Evolutionary conservation across 2,113 vertebrate genomes (phyloP).

Genomic region (Melanostigma gelatinosum): DNA sequence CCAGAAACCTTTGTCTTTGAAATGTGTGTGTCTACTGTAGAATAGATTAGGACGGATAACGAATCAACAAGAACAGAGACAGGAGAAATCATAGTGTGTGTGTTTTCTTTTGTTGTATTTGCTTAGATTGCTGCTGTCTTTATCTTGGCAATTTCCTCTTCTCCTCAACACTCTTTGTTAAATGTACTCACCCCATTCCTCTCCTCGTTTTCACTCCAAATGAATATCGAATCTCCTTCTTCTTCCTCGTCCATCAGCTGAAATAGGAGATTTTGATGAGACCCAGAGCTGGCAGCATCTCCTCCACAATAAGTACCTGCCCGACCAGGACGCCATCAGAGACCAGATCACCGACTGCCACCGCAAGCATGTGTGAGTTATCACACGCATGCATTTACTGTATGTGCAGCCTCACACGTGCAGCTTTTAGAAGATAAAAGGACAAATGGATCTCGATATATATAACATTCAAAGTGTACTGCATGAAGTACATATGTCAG

Average conservation of each 20-base stretch:
- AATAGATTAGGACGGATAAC: background rate
- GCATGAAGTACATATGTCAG: background rate
- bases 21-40: background rate
- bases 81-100: background rate
- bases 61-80: background rate
- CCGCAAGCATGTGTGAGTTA: conserved; percentile 75
- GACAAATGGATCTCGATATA: background rate
- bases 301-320: conserved; percentile 94
- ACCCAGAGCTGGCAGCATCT: conserved; percentile 92
- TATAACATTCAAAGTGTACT: too few relatives aligned
- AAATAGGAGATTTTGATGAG: conserved; percentile 97
- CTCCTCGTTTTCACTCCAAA: background rate
- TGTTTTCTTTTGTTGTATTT: background rate
- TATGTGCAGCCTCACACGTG: background rate
- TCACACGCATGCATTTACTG: background rate
- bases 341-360: conserved; percentile 90
- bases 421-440: background rate
- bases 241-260: conserved; percentile 79
- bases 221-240: conserved; percentile 33
- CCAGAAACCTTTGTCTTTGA: background rate
- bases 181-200: background rate
- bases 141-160: background rate
- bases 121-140: background rate
- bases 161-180: background rate
- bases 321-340: conserved; percentile 93